Evolutionary conservation across 2,888 invertebrate species (phyloP).

Genomic region (Plemyria rubiginata): DNA sequence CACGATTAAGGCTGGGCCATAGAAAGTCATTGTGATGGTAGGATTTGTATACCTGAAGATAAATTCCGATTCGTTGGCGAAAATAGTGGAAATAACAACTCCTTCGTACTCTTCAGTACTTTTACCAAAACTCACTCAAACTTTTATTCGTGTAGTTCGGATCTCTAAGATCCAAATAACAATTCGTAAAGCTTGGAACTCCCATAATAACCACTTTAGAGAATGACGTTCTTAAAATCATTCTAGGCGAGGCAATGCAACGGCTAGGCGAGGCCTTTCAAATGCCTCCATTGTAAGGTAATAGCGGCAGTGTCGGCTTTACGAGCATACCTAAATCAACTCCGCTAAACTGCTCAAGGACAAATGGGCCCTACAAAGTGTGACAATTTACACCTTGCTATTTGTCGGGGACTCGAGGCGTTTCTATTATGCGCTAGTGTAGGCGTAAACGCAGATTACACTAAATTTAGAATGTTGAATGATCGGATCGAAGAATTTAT

Average conservation of each 20-base stretch:
- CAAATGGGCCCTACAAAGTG: conserved; percentile 35
- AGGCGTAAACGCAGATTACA: conserved; percentile 28
- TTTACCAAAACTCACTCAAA: neutral
- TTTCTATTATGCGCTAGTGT: conserved; percentile 26
- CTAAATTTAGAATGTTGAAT: conserved; percentile 31
- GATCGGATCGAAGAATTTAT: conserved; percentile 25
- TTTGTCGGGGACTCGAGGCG: conserved; percentile 23
- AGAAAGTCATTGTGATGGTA: conserved; percentile 21
- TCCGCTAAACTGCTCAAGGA: conserved; percentile 35
- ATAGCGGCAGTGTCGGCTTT: conserved; percentile 26
- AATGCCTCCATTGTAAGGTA: conserved; percentile 32
- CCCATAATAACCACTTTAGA: neutral
- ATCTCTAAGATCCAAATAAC: neutral
- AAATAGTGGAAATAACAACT: too few species aligned
- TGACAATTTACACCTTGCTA: conserved; percentile 35
- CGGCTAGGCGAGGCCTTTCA: conserved; percentile 25
- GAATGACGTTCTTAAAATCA: conserved; percentile 5
- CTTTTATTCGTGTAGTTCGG: neutral
- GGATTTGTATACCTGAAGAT: conserved; percentile 14
- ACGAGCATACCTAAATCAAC: conserved; percentile 34
- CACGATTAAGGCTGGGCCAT: conserved; percentile 39
- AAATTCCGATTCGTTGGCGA: neutral
- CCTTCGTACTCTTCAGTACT: neutral
- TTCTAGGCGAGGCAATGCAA: conserved; percentile 15
- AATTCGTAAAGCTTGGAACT: neutral